These are phyloP conservation scores for Heterodera filipjevi DNA, from an alignment of 2,888 invertebrate species.

Conservation along the genomic window DNA sequence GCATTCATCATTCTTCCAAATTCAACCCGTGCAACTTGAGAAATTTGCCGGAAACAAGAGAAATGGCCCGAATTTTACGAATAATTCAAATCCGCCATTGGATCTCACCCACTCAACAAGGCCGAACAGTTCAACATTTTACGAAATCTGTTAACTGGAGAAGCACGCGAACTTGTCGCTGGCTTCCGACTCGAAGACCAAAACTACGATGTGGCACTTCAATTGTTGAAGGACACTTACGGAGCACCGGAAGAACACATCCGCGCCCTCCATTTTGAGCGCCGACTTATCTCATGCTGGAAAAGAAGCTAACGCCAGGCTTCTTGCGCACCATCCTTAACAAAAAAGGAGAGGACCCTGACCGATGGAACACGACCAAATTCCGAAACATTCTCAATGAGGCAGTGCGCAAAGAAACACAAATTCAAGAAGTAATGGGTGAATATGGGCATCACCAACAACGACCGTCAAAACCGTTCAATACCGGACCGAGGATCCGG, in stretches of 20 bases:
- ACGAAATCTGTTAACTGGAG: neutral
- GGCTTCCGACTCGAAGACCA: neutral
- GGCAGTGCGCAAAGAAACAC: too few relatives aligned
- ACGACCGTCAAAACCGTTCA: too few relatives aligned
- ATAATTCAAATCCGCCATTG: neutral
- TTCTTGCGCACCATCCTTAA: neutral
- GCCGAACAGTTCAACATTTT: constrained; percentile 1
- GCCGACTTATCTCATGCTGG: neutral
- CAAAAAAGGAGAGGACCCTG: too few relatives aligned
- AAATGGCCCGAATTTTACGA: constrained; percentile 15
- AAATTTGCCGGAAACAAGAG: neutral
- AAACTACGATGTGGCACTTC: constrained; percentile 3
- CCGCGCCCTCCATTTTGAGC: neutral
- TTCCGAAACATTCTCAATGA: too few relatives aligned
- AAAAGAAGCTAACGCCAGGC: neutral
- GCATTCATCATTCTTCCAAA: neutral
- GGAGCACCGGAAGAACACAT: constrained; percentile 4
- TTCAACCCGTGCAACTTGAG: constrained; percentile 3
- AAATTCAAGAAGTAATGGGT: too few relatives aligned
- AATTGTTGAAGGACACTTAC: constrained; percentile 2
- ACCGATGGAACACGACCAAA: too few relatives aligned
- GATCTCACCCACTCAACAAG: neutral
- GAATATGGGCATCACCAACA: too few relatives aligned
- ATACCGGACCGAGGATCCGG: too few relatives aligned
- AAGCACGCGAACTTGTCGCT: constrained; percentile 9